phyloP scores from a whole-genome alignment of 2,797 vertebrate species.

The Sphaeramia orbicularis region DNA sequence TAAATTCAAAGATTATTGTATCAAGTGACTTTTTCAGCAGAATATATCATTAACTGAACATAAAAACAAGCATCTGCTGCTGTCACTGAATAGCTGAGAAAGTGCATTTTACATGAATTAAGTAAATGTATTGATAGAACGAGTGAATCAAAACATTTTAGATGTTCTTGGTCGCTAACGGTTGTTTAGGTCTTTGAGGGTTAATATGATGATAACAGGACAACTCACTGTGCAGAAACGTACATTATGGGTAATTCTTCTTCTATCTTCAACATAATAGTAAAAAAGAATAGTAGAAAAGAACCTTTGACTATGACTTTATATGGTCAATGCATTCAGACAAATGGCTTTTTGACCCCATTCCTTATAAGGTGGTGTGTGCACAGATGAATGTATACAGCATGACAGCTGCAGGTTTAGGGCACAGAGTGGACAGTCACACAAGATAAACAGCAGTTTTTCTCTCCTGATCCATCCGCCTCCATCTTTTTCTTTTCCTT shows the following conservation, averaged over 20 bases:
- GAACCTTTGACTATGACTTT: constrained; percentile 13
- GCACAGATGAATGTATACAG: constrained; percentile 45
- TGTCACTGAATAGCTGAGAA: too few species aligned
- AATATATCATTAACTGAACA: too few species aligned
- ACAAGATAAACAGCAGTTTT: constrained; percentile 40
- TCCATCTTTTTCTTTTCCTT: constrained; percentile 4
- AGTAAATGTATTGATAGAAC: too few species aligned
- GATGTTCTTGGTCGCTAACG: too few species aligned
- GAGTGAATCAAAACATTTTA: too few species aligned
- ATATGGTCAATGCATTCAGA: constrained; percentile 29
- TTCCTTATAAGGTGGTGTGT: constrained; percentile 51
- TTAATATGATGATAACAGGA: too few species aligned
- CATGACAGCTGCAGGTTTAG: constrained; percentile 29
- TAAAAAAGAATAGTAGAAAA: constrained; percentile 14
- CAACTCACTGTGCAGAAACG: too few species aligned
- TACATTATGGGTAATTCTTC: neutral
- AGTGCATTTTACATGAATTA: too few species aligned
- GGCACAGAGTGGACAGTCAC: constrained; percentile 21
- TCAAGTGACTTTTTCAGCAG: too few species aligned
- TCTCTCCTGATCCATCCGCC: neutral
- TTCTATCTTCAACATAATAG: neutral
- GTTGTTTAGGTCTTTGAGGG: too few species aligned
- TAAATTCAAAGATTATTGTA: too few species aligned
- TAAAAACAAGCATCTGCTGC: too few species aligned
- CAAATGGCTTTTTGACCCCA: constrained; percentile 33